Base-by-base conservation (phyloP, 92 coral and sea anemone genomes). In the Paramuricea clavata region DNA sequence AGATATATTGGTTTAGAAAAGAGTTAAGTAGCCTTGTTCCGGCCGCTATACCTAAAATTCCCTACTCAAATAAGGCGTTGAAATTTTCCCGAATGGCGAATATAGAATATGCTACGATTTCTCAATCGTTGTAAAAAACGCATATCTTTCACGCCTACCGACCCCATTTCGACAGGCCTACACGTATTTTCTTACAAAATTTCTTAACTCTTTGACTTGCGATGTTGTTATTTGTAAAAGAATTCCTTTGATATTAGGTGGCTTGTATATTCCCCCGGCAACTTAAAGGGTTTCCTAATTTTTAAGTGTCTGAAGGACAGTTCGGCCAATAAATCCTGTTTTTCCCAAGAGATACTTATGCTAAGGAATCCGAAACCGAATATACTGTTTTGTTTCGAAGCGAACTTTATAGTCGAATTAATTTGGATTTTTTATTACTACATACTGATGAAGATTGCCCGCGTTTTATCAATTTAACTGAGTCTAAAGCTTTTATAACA, bases 191-290 rank as follows among this genome's bases (percentile, higher is more conserved):
- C 13, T 47, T 8, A 47, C 54, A 47, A 47, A 42, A 23, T 2
- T 25, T 68, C 74, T 30, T 17, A 68, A 16, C 5, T 30, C 41
- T 28, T 68, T 12, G 30, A 7, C 7, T 25, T 32, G 31, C 25
- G 0, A 62, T 16, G 28, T 28, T 26, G 22, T 68, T 23, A 16
- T 68, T 68, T 32, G 19, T 3, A 28, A 68, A 68, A 36, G 33
- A 16, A 68, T 68, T 68, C 54, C 13, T 47, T 47, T 15, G 68
- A 60, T 60, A 60, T 60, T 60, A 60, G 31, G 28, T 26, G 68
- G 23, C 30, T 21, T 60, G 21, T 22, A n/a, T n/a, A 60, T 60
- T 27, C 6, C 33, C 68, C 31, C 31, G 23, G 68, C 23, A 22
- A 60, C 68, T 21, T 60, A 2, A 60, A 60, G 30, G 21, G 23